Base-by-base conservation (phyloP, 2,888 invertebrate species). In the Philhelius pedissequus region DNA sequence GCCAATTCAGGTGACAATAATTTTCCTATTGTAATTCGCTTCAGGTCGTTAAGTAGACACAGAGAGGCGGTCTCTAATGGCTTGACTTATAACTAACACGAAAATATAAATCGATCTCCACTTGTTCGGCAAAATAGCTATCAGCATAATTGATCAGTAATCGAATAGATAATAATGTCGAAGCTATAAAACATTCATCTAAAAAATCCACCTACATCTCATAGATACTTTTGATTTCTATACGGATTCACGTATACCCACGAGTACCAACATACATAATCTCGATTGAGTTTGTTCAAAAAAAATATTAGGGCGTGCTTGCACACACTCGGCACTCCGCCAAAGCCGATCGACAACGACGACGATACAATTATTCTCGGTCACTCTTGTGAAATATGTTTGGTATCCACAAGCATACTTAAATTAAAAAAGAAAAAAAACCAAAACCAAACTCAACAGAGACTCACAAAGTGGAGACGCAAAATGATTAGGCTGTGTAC, bases 381-480 rank as follows among this genome's bases (percentile, higher is more conserved):
- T 75, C 78, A 83, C 74, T 64, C 48, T 84, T 76, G 76, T 84
- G 80, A 84, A 84, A 84, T 71, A 71, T 76, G 66, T 62, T n/a
- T 25, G 27, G 22, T 48, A 54, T 54, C 54, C 27, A 58, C n/a
- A 66, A 35, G 50, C 13, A 40, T 45, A 60, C 27, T 11, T 20
- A 43, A 9, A 27, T n/a, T n/a, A 40, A 54, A 56, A 40, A 38
- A 71, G 30, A 50, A 64, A 73, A 45, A 70, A 52, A 35, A 66
- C n/a, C n/a, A 84, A 86, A 78, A 88, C 86, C n/a, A n/a, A n/a
- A n/a, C n/a, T n/a, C n/a, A n/a, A 87, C 84, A 87, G 86, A 89
- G 87, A 87, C 87, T 88, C 79, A 45, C 70, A 48, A 25, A 60
- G 45, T 22, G 48, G 38, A 68, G 69, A 64, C 45, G 70, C 45